Base-by-base conservation (phyloP, 1,140 invertebrate genomes). In the Apocrypta bakeri region DNA sequence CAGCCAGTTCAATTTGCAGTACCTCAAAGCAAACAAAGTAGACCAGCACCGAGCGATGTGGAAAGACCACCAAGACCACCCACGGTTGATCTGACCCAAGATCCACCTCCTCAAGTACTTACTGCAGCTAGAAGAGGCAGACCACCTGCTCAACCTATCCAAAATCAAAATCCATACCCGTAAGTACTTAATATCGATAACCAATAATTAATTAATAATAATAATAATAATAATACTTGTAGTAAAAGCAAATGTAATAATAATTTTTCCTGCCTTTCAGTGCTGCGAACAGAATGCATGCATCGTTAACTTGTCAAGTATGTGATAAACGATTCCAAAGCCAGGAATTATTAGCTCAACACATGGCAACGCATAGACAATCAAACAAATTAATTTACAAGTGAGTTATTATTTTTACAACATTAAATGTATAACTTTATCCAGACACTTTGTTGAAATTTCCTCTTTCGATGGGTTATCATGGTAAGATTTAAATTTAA, bases 81-180 rank as follows among this genome's bases (percentile, higher is more conserved):
- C 0, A 94, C 93, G 9, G 93, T 94, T 1, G 93, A 94, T 84
- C 88, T 94, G 7, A 94, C 93, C 0, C 92, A 92, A 56, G 93
- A 94, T 76, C 84, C 85, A 48, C 90, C 93, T 17, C 82, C 88
- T 21, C 75, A 56, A 56, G 21, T 88, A 42, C 86, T 21, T 56
- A 88, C 84, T 27, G 87, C 88, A 12, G 82, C 63, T 66, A 84
- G 90, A 85, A 86, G 91, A 82, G 91, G 91, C 40, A 87, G 90
- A 85, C 91, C 91, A 6, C 89, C 90, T 56, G 17, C 17, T 17
- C 21, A 21, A n/a, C 48, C 48, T n/a, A 56, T 21, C 17, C 21
- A 17, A 56, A 56, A 56, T 56, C 21, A 17, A 56, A 56, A 56
- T 56, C 21, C 2, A n/a, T 56, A n/a, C 48, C 21, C 48, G 48